Conservation (phyloP, 2,888 invertebrate genomes). For the Ormyrus thymus region DNA sequence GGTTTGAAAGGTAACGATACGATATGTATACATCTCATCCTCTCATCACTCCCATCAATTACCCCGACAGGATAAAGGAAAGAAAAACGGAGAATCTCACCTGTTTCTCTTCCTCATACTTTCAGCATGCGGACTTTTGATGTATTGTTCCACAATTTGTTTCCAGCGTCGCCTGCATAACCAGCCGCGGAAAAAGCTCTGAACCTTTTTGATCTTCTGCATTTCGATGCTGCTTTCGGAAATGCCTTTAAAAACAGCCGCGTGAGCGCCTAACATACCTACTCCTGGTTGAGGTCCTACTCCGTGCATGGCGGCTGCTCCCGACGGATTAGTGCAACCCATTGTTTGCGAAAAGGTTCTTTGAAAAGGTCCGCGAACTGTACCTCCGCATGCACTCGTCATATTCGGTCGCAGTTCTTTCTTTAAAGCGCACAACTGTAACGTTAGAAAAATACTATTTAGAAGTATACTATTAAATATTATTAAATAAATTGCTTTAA, state of each 20-base stretch:
- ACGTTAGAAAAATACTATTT: slow-evolving; percentile 46
- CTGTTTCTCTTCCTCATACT: slow-evolving; percentile 95
- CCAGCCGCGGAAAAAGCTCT: slow-evolving; percentile 96
- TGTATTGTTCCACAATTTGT: slow-evolving; percentile 95
- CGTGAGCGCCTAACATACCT: not conserved
- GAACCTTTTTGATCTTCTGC: slow-evolving; percentile 90
- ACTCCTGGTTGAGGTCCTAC: not conserved
- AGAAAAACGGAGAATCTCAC: slow-evolving; percentile 70
- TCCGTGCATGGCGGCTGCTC: not conserved
- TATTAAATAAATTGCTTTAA: no score
- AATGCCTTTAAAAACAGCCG: slow-evolving; percentile 67
- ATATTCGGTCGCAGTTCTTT: slow-evolving; percentile 83
- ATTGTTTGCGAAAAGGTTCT: slow-evolving; percentile 64
- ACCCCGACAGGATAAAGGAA: not conserved
- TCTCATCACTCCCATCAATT: no score
- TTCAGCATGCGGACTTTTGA: slow-evolving; percentile 94
- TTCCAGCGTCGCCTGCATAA: slow-evolving; percentile 94
- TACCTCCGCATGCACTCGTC: slow-evolving; percentile 57
- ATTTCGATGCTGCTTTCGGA: slow-evolving; percentile 83
- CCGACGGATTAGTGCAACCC: not conserved
- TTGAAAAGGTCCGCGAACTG: slow-evolving; percentile 56
- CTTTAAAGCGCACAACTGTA: slow-evolving; percentile 86
- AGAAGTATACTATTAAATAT: no score
- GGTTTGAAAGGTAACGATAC: no score
- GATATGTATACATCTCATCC: no score